These are phyloP conservation scores for Diabrotica undecimpunctata DNA, from an alignment of 1,140 invertebrate species.

Conservation along the genomic window DNA sequence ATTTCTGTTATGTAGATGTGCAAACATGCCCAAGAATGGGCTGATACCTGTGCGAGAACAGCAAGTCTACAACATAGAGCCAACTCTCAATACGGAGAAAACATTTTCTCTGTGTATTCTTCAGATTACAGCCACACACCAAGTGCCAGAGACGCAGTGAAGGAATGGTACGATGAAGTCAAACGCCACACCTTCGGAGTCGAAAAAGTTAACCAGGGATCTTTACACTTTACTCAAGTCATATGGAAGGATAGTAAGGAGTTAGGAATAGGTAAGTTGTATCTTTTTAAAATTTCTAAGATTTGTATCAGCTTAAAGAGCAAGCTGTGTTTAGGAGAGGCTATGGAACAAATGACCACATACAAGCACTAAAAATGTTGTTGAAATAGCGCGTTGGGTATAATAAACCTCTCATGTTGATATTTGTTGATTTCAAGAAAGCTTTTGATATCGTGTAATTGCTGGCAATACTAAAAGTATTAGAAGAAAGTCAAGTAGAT, in stretches of 20 bases:
- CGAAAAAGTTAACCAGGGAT: constrained; percentile 53
- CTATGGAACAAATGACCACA: too few relatives aligned
- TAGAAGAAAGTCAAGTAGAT: too few relatives aligned
- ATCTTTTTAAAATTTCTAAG: background rate
- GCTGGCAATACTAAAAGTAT: too few relatives aligned
- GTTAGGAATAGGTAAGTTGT: constrained; percentile 60
- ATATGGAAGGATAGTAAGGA: constrained; percentile 64
- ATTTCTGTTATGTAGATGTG: constrained; percentile 42
- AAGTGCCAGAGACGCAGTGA: constrained; percentile 61
- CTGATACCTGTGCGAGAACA: constrained; percentile 66
- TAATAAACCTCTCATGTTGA: too few relatives aligned
- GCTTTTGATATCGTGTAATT: too few relatives aligned
- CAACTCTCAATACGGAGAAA: constrained; percentile 52
- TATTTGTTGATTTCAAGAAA: too few relatives aligned
- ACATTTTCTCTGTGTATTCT: constrained; percentile 65
- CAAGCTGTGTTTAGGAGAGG: too few relatives aligned
- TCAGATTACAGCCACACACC: constrained; percentile 62
- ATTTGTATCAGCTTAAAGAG: too few relatives aligned
- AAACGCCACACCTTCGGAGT: constrained; percentile 53
- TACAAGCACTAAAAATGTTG: too few relatives aligned
- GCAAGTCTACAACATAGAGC: constrained; percentile 62
- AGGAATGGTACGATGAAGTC: constrained; percentile 67
- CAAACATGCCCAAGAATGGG: constrained; percentile 68
- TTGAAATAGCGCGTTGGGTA: too few relatives aligned
- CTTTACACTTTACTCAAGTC: constrained; percentile 61